phyloP scores from a whole-genome alignment of 1,140 invertebrate species.

The Bombus ignitus region DNA sequence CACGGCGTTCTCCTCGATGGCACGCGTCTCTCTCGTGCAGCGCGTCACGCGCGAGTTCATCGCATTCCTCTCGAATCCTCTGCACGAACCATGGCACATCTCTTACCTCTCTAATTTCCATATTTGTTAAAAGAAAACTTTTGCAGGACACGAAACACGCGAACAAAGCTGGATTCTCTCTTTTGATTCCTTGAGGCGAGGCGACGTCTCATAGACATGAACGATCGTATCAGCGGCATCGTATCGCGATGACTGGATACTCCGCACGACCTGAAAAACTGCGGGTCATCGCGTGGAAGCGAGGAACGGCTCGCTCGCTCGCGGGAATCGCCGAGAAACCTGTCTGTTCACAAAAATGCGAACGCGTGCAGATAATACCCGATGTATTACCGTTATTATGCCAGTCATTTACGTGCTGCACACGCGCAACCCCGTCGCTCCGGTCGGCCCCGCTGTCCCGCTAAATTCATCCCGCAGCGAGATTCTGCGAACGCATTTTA shows the following conservation, averaged over 20 bases:
- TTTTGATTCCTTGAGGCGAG: not conserved
- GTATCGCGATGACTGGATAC: conserved; percentile 53
- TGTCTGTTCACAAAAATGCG: conserved; percentile 71
- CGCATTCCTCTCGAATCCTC: not conserved
- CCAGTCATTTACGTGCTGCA: conserved; percentile 74
- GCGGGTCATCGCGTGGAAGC: conserved; percentile 65
- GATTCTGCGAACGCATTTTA: conserved; percentile 74
- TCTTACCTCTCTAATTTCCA: not conserved
- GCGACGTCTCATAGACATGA: too few species aligned
- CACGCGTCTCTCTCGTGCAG: not conserved
- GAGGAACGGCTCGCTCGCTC: conserved; percentile 11
- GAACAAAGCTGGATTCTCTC: conserved; percentile 10
- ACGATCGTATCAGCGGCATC: conserved; percentile 20
- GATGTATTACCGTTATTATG: conserved; percentile 79
- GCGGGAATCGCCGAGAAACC: conserved; percentile 55
- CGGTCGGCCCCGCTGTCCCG: conserved; percentile 67
- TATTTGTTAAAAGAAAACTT: not conserved
- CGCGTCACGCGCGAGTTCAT: conserved; percentile 12
- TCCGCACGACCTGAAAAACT: conserved; percentile 46
- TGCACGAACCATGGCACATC: too few species aligned
- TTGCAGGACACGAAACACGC: not conserved
- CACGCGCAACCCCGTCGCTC: conserved; percentile 61
- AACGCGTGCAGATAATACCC: conserved; percentile 79
- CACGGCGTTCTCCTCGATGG: not conserved
- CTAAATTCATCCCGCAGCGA: conserved; percentile 70